phyloP scores from a whole-genome alignment of 2,113 vertebrate species.

The Serinus canaria region DNA sequence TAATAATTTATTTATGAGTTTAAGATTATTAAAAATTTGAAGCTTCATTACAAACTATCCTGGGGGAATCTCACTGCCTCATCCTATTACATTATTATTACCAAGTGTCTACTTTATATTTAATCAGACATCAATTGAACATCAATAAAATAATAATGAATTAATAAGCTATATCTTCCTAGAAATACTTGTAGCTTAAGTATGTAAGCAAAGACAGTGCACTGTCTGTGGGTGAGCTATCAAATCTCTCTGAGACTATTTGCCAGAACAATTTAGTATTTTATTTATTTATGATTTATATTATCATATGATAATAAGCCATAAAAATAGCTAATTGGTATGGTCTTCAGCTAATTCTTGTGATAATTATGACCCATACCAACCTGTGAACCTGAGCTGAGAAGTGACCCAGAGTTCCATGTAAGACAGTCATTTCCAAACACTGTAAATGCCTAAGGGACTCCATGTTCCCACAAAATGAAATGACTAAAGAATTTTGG shows the following conservation, averaged over 20 bases:
- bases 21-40: conserved; percentile 43
- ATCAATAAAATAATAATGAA: conserved; percentile 57
- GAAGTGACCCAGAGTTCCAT: neutral
- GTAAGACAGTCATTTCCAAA: neutral
- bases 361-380: neutral
- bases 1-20: conserved; percentile 56
- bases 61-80: conserved; percentile 26
- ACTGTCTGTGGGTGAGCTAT: neutral
- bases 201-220: neutral
- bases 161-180: neutral
- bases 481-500: neutral
- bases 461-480: neutral
- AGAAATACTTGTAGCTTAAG: neutral
- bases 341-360: neutral
- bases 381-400: neutral
- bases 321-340: neutral
- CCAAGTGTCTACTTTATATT: conserved; percentile 57
- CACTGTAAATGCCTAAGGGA: neutral
- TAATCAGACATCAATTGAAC: conserved; percentile 57
- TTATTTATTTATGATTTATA: no score
- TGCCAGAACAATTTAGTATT: neutral
- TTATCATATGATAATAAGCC: neutral
- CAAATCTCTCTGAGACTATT: neutral
- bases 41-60: conserved; percentile 47
- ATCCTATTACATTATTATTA: conserved; percentile 52